Percentiles rank a stretch among this genome's conserved stretches.
phyloP scores from a whole-genome alignment of 1,140 invertebrate genomes.

The Meloidogyne floridensis region DNA sequence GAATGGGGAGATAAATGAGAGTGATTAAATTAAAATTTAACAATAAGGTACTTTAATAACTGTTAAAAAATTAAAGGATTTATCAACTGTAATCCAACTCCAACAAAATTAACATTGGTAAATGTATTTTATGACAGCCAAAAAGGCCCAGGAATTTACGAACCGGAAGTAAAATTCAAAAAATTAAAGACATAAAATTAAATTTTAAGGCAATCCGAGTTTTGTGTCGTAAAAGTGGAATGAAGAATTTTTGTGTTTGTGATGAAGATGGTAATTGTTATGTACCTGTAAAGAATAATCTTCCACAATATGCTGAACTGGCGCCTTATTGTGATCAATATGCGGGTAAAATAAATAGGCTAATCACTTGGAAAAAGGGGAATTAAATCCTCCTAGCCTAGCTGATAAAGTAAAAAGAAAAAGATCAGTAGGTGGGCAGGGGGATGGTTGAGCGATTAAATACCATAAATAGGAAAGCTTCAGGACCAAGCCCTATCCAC shows the following conservation, averaged over 20 bases:
- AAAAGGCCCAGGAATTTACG: neutral
- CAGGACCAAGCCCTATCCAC: too few relatives aligned
- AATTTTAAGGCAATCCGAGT: neutral
- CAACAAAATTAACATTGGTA: neutral
- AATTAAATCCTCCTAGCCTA: too few relatives aligned
- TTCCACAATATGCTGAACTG: constrained; percentile 13
- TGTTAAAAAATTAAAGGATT: neutral
- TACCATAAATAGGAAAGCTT: too few relatives aligned
- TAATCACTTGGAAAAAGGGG: too few relatives aligned
- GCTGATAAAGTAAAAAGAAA: too few relatives aligned
- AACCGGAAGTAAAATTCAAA: neutral
- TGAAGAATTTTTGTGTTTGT: neutral
- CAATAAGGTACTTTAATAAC: too few relatives aligned
- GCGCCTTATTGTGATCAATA: constrained; percentile 1
- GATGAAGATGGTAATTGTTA: constrained; percentile 5
- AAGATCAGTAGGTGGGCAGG: too few relatives aligned
- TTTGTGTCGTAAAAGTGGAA: neutral
- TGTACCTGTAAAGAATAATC: neutral
- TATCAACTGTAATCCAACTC: neutral
- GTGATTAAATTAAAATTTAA: too few relatives aligned
- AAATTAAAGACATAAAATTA: neutral
- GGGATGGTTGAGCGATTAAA: too few relatives aligned
- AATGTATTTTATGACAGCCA: constrained; percentile 18
- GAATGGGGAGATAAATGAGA: too few relatives aligned
- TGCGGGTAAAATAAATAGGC: neutral